Conservation (phyloP, 2,888 invertebrate species). For the Apotomis betuletana region DNA sequence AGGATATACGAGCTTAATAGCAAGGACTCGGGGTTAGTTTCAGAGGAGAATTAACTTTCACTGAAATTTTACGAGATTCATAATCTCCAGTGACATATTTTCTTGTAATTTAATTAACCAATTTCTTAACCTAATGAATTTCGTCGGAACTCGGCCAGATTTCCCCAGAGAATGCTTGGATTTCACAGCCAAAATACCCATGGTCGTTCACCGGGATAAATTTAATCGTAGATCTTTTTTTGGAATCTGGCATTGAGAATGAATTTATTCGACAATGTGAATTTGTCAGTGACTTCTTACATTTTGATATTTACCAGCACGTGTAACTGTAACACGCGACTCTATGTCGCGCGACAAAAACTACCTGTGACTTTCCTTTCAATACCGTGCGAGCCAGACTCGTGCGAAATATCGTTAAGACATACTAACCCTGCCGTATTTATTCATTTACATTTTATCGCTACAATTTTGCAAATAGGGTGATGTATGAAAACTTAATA, state of each 20-base stretch:
- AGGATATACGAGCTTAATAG: too few relatives aligned
- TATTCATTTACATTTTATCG: too few relatives aligned
- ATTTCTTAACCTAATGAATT: conserved; percentile 31
- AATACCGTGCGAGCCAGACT: too few relatives aligned
- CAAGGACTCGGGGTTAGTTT: too few relatives aligned
- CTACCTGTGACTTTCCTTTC: too few relatives aligned
- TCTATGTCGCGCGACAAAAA: too few relatives aligned
- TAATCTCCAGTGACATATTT: conserved; percentile 1
- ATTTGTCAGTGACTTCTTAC: neutral
- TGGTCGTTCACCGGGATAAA: conserved; percentile 6
- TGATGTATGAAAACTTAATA: too few relatives aligned
- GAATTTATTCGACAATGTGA: neutral
- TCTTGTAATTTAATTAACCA: conserved; percentile 31
- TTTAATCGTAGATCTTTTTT: neutral
- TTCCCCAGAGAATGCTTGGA: conserved; percentile 29
- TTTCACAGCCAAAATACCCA: conserved; percentile 33
- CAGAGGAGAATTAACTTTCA: neutral
- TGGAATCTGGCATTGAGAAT: neutral
- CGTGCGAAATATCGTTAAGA: too few relatives aligned
- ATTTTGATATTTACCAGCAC: too few relatives aligned
- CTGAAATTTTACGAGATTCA: neutral
- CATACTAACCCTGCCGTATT: too few relatives aligned
- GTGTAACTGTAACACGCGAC: too few relatives aligned
- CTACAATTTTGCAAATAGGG: too few relatives aligned
- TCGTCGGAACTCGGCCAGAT: conserved; percentile 24